phyloP scores from a whole-genome alignment of 2,113 vertebrate genomes.

The Podocnemis expansa region DNA sequence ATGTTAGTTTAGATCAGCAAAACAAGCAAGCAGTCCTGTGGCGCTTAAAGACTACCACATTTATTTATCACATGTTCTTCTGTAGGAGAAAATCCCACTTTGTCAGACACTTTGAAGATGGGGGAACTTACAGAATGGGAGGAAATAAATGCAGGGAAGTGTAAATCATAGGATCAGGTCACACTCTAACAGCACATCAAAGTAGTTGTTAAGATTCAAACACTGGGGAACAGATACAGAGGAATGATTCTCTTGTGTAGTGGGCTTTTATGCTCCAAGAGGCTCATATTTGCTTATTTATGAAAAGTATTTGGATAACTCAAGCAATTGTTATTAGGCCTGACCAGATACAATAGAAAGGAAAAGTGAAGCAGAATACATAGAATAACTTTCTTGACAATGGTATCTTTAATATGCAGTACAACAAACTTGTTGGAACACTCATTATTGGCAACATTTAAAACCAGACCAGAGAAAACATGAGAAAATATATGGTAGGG shows the following conservation, averaged over 20 bases:
- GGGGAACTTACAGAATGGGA: too few relatives aligned
- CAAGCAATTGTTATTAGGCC: background rate
- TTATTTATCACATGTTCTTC: too few relatives aligned
- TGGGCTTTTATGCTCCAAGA: background rate
- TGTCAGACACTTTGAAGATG: too few relatives aligned
- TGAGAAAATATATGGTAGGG: background rate
- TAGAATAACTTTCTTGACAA: background rate
- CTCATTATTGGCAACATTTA: background rate
- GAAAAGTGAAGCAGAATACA: background rate
- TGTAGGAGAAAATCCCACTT: too few relatives aligned
- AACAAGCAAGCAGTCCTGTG: too few relatives aligned
- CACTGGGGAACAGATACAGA: too few relatives aligned
- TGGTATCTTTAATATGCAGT: background rate
- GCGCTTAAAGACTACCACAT: too few relatives aligned
- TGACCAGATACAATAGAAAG: background rate
- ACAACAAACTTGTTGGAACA: background rate
- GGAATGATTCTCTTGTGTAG: background rate
- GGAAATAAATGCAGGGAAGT: too few relatives aligned
- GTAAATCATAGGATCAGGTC: too few relatives aligned
- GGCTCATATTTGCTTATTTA: background rate
- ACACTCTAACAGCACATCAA: too few relatives aligned
- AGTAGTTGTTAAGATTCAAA: too few relatives aligned
- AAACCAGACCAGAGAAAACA: background rate
- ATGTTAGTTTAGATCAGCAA: too few relatives aligned
- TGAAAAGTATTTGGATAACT: background rate